Evolutionary conservation across 1,140 invertebrate species (phyloP).

Genomic region (Heterodera schachtii): DNA sequence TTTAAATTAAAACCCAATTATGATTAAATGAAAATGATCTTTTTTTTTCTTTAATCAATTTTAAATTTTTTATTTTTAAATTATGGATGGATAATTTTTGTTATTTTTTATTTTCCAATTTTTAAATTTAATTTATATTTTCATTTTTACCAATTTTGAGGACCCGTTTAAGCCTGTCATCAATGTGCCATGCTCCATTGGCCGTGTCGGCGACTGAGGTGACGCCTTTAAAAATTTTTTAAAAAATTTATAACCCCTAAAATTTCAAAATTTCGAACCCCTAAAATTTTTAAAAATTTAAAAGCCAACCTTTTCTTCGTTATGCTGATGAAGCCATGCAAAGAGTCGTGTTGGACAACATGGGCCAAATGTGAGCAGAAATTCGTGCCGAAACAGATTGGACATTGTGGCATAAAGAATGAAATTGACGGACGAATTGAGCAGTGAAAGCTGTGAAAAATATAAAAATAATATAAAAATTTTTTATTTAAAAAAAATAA

Average conservation of each 20-base stretch:
- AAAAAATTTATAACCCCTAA: neutral
- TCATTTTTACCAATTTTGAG: slow-evolving; percentile 2
- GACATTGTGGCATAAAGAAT: slow-evolving; percentile 70
- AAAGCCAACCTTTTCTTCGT: neutral
- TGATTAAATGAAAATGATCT: too few species aligned
- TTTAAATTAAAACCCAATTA: too few species aligned
- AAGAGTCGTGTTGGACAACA: slow-evolving; percentile 13
- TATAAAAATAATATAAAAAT: neutral
- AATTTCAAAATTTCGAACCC: neutral
- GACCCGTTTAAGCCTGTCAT: neutral
- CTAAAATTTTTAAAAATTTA: neutral
- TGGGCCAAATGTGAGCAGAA: slow-evolving; percentile 39
- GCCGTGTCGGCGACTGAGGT: neutral
- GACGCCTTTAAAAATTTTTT: neutral
- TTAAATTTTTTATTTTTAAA: neutral
- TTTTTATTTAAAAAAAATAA: neutral
- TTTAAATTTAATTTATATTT: neutral
- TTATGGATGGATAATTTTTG: neutral
- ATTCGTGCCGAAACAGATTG: slow-evolving; percentile 51
- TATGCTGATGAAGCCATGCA: slow-evolving; percentile 3
- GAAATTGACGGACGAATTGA: slow-evolving; percentile 67
- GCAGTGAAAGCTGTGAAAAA: slow-evolving; percentile 50
- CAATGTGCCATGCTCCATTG: slow-evolving; percentile 3
- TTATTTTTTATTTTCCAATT: neutral
- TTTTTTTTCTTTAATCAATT: too few species aligned